A percentile compares a stretch with the other conserved stretches of the same genome.
Conservation (phyloP, 2,888 invertebrate species). For the Dynastes maya region DNA sequence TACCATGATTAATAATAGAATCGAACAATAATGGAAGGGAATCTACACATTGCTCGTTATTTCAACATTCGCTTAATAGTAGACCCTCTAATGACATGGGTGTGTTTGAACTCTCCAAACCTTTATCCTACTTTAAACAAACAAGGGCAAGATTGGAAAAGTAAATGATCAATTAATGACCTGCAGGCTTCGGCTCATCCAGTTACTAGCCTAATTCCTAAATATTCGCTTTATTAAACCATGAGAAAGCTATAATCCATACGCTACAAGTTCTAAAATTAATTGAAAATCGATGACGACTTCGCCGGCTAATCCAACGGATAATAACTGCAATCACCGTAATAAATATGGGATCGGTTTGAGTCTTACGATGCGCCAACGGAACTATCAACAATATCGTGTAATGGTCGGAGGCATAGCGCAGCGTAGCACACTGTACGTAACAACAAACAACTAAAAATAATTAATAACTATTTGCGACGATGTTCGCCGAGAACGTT, state of each 20-base stretch:
- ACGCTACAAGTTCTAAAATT: slow-evolving; percentile 25
- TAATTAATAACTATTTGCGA: slow-evolving; percentile 37
- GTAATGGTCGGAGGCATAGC: slow-evolving; percentile 8
- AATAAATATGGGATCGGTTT: slow-evolving; percentile 40
- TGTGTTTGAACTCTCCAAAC: slow-evolving; percentile 5
- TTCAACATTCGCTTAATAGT: background rate
- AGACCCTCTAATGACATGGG: background rate
- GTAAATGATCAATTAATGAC: slow-evolving; percentile 13
- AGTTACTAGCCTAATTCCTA: background rate
- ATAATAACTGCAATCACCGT: slow-evolving; percentile 40
- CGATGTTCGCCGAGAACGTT: slow-evolving; percentile 22
- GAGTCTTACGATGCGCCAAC: slow-evolving; percentile 9
- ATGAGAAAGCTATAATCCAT: slow-evolving; percentile 31
- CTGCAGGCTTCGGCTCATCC: slow-evolving; percentile 13
- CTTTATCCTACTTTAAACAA: slow-evolving; percentile 23
- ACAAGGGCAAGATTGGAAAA: slow-evolving; percentile 11
- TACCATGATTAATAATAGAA: no score
- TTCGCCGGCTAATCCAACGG: slow-evolving; percentile 25
- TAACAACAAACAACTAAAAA: slow-evolving; percentile 30
- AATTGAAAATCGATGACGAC: slow-evolving; percentile 35
- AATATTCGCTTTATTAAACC: slow-evolving; percentile 20
- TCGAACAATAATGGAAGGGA: no score
- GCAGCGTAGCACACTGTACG: background rate
- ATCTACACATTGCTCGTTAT: background rate
- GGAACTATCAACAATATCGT: slow-evolving; percentile 19